Percentiles rank a stretch among this genome's conserved stretches.
Evolutionary conservation across 2,888 invertebrate species (phyloP).

Genomic region (Actias luna): DNA sequence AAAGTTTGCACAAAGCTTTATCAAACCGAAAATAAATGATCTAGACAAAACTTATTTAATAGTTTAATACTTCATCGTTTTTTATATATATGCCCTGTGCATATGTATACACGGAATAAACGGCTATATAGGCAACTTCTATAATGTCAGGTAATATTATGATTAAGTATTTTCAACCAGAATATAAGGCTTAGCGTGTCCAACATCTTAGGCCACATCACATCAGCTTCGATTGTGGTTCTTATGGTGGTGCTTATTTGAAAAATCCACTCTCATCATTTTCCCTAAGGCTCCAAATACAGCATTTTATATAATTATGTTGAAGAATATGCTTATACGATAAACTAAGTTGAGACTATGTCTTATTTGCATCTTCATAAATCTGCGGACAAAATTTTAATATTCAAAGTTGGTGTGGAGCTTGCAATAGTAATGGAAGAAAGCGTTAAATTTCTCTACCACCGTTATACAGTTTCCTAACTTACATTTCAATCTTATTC

Average conservation of each 20-base stretch:
- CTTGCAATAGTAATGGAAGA: not conserved
- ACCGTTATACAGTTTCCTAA: not conserved
- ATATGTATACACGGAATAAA: no score
- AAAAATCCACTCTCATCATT: no score
- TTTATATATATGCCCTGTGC: no score
- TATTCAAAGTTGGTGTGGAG: not conserved
- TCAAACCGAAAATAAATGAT: not conserved
- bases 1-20: not conserved
- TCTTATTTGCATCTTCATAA: not conserved
- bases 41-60: not conserved
- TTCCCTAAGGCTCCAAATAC: no score
- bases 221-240: no score
- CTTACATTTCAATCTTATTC: not conserved
- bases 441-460: not conserved
- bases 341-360: not conserved
- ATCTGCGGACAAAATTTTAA: not conserved
- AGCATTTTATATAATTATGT: no score
- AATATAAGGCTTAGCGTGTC: no score
- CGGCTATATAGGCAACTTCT: no score
- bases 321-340: not conserved
- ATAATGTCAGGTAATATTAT: no score
- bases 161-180: no score
- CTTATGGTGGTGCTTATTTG: no score
- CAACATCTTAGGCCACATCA: no score
- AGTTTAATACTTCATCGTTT: not conserved